Base-by-base conservation (phyloP, 2,113 vertebrate species). In the Gasterosteus aculeatus region DNA sequence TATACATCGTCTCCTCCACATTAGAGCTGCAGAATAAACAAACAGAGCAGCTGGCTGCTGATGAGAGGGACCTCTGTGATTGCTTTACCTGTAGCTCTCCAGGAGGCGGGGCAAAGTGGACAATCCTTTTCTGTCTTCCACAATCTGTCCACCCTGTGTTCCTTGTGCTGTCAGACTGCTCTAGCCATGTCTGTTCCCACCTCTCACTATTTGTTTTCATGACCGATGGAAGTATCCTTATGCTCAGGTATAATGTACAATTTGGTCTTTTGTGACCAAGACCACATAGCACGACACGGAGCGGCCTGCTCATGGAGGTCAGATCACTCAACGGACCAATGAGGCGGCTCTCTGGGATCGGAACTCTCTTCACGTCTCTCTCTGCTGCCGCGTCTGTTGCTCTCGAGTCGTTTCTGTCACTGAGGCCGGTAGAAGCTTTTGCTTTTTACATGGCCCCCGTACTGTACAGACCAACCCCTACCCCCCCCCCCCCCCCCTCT, bases 331-430 rank as follows among this genome's bases (percentile, higher is more conserved):
- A 0, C 12, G 38, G 44, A 44, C 19, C 26, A 42, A 10, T 33
- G 46, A 67, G 33, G 38, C 38, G 35, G 10, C 63, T 67, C 1
- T 65, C 33, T 60, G 1, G 33, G 41, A 39, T 80, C 9, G 29
- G 29, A 7, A 4, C 46, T 72, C 47, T 58, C 58, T 76, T 69
- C 68, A 42, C 69, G 33, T 85, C 47, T 42, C 60, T 71, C 29
- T 70, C 42, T n/a, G 47, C 78, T 83, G 42, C 19, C 80, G 79
- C 66, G 51, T 80, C 70, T 78, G 47, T 26, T 83, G 73, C 71
- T 89, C 69, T 85, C 60, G 54, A 81, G 76, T 81, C 22, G 84
- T 84, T 69, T 82, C 69, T 78, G 38, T 62, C 41, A 82, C 79
- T 77, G 31, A 74, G 69, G 59, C 44, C 67, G 62, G 51, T 77